Evolutionary conservation across 1,140 invertebrate species (phyloP), one percentile per base, ranked within the genome.

Genomic region (Anoplophora glabripennis): DNA sequence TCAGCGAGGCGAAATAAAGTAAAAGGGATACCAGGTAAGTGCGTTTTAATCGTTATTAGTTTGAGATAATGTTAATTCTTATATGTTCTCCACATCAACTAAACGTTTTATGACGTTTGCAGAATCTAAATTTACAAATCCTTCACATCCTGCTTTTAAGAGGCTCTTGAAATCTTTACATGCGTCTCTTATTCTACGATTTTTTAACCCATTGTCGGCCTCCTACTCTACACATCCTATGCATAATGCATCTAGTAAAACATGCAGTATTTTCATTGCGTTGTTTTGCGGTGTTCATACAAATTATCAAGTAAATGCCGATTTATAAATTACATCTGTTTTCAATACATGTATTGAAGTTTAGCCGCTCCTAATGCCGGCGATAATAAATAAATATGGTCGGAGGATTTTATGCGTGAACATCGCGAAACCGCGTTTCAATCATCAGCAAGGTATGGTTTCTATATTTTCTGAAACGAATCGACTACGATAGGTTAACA

Each of bases 241-340:
- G 44, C 53, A 55, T 55, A 46, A 55, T 55, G 53, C 53, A 55
- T 49, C 53, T 17, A 15, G 47, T 17, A 33, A 52, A 52, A 52
- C 47, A 58, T 57, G 55, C 37, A 58, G 33, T 42, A 58, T 58
- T 49, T 42, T 40, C 47, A 42, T 52, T 17, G 56, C 56, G 48
- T 38, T n/a, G 33, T 58, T 34, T 34, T 15, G 47, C 40, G 11
- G 28, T 52, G 56, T 41, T 58, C 56, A 52, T 58, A 58, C 56
- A 58, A 58, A 58, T 58, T 58, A 58, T 58, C 56, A 52, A 52
- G 47, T 58, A 58, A 58, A 58, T 51, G 56, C 56, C 38, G 56
- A 58, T 58, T 58, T 58, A 58, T 58, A 52, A 58, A 58, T 58
- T 58, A 58, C 47, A 52, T 52, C 46, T 58, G 47, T 52, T 58